Percentiles rank a stretch among this genome's conserved stretches.
phyloP scores from a whole-genome alignment of 2,113 vertebrate genomes.

The Misgurnus anguillicaudatus region DNA sequence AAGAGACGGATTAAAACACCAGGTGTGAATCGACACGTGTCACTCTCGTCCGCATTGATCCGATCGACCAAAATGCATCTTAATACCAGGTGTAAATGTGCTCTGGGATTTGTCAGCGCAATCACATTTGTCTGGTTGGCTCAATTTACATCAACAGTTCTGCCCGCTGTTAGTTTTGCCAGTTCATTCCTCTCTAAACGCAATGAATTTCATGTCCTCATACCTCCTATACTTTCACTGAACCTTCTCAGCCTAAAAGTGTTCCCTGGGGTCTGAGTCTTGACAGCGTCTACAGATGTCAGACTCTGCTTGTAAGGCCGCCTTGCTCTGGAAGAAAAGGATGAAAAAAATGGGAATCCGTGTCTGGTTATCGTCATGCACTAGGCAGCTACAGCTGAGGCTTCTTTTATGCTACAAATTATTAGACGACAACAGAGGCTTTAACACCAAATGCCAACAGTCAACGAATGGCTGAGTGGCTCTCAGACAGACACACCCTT shows the following conservation, averaged over 20 bases:
- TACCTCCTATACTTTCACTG: neutral
- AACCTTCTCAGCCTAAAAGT: neutral
- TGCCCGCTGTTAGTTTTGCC: neutral
- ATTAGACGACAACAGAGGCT: constrained; percentile 23
- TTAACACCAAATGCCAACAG: constrained; percentile 38
- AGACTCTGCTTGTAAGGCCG: neutral
- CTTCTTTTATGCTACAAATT: constrained; percentile 35
- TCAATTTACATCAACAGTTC: constrained; percentile 20
- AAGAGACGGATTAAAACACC: too few relatives aligned
- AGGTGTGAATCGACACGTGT: too few relatives aligned
- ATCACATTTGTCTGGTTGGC: constrained; percentile 1
- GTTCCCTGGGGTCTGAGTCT: constrained; percentile 4
- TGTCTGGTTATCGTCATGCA: constrained; percentile 15
- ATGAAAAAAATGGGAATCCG: neutral
- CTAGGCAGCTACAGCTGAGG: constrained; percentile 10
- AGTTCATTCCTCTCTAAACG: neutral
- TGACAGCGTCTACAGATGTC: constrained; percentile 33
- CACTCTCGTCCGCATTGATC: too few relatives aligned
- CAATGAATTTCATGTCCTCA: constrained; percentile 20
- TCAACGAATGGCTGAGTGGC: neutral
- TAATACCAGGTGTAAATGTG: too few relatives aligned
- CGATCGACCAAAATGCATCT: too few relatives aligned
- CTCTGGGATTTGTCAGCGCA: constrained; percentile 14
- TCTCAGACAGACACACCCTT: constrained; percentile 1
- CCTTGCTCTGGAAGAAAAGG: constrained; percentile 1